Evolutionary conservation across 2,888 invertebrate species (phyloP).

Genomic region (Thalpophila matura): DNA sequence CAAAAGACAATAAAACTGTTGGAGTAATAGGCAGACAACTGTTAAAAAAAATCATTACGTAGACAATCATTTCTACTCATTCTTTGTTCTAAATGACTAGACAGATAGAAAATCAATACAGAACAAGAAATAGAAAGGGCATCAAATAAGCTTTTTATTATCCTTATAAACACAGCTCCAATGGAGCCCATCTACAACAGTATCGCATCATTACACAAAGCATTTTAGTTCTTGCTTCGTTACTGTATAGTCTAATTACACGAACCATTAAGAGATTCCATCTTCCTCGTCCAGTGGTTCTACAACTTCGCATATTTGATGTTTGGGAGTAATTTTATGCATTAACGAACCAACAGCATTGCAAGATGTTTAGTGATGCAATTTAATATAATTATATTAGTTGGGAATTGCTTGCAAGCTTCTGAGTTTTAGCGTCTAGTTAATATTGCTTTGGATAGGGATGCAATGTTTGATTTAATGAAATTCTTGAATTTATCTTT

Average conservation of each 20-base stretch:
- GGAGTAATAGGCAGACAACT: too few relatives aligned
- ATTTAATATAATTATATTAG: constrained; percentile 10
- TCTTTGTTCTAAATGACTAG: constrained; percentile 8
- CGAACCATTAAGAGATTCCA: constrained; percentile 34
- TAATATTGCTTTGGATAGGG: not conserved
- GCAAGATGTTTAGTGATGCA: not conserved
- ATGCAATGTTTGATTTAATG: not conserved
- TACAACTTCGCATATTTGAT: constrained; percentile 13
- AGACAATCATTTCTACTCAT: not conserved
- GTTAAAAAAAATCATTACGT: not conserved
- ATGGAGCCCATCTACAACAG: constrained; percentile 23
- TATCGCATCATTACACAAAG: constrained; percentile 25
- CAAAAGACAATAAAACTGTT: not conserved
- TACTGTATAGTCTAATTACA: constrained; percentile 40
- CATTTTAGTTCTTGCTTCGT: constrained; percentile 36
- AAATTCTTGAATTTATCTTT: not conserved
- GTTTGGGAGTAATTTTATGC: constrained; percentile 36
- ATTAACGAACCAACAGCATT: constrained; percentile 7
- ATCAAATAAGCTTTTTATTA: constrained; percentile 30
- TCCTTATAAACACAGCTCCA: constrained; percentile 14
- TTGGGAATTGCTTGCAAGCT: constrained; percentile 1
- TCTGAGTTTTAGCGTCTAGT: not conserved
- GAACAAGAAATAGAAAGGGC: constrained; percentile 4
- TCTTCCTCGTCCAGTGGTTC: constrained; percentile 1
- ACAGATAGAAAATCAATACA: constrained; percentile 29